Evolutionary conservation across 2,797 vertebrate genomes (phyloP), one percentile per base, ranked within the genome.

Genomic region (Gymnoscopelus microlampas): DNA sequence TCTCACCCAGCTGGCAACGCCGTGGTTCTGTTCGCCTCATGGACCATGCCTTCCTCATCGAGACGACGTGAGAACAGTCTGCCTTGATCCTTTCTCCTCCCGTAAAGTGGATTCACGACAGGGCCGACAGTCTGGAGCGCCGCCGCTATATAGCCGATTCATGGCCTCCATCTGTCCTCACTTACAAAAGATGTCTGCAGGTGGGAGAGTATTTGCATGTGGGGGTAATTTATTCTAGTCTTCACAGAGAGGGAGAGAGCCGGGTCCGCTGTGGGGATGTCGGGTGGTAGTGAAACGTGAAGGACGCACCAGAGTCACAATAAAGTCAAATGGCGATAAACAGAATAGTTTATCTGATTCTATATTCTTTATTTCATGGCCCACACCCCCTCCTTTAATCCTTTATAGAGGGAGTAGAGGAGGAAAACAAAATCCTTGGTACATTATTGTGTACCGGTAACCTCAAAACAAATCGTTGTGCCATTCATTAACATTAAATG

Each of bases 81-180:
- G 70, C 62, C 67, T 74, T 71, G 63, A 65, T 60, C 77, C 81
- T 72, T 70, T 78, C 76, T 59, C 77, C 79, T 69, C 71, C 79
- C 77, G 57, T 80, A 77, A 87, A 82, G 82, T 77, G 49, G 87
- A 79, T 89, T 88, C 81, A 80, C 82, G 77, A 87, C 83, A 68
- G 84, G 84, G 81, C 74, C 73, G 77, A 81, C 75, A 74, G 81
- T 79, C 80, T 79, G 71, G 71, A 86, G 75, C 83, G 77, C 69
- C 73, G 26, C 81, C 48, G 66, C 83, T 80, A 82, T 80, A 82
- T 68, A 82, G 72, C 81, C 83, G 76, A 90, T 89, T 90, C 86
- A 89, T 83, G 87, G 89, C 86, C 86, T 88, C 86, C 89, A 90
- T 90, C 87, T 91, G 89, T 88, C 87, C 76, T 76, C 64, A 4